These are phyloP conservation scores for Gonioctena quinquepunctata DNA, from an alignment of 1,140 invertebrate species.

Conservation along the genomic window DNA sequence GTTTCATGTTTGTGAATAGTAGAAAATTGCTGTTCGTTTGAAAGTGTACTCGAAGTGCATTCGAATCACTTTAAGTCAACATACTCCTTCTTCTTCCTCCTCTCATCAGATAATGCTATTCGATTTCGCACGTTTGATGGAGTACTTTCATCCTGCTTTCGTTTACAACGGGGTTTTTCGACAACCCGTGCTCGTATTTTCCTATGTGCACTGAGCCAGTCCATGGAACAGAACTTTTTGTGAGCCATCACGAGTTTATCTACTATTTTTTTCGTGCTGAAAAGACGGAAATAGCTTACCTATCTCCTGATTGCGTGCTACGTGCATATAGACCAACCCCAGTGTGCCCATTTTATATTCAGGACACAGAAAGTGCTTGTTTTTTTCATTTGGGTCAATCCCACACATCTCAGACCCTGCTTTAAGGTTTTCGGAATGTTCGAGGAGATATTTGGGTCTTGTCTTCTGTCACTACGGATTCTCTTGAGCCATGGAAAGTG, in stretches of 20 bases:
- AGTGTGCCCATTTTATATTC: slow-evolving; percentile 12
- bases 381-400: slow-evolving; percentile 21
- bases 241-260: neutral
- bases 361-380: slow-evolving; percentile 5
- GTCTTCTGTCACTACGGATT: neutral
- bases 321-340: neutral
- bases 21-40: no score
- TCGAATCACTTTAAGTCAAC: no score
- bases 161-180: no score
- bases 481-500: neutral
- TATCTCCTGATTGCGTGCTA: slow-evolving; percentile 7
- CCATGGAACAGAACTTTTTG: neutral
- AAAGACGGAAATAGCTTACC: neutral
- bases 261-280: neutral
- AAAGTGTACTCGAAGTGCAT: no score
- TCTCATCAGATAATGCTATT: no score
- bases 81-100: no score
- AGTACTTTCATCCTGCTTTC: neutral
- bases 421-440: slow-evolving; percentile 14
- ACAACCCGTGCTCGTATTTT: no score
- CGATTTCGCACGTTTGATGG: neutral
- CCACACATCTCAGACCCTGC: slow-evolving; percentile 10
- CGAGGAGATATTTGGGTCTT: neutral
- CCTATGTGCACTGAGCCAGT: neutral
- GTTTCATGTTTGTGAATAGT: no score